Percentiles rank a stretch among this genome's conserved stretches.
These are phyloP conservation scores for Danio tinwini DNA, from an alignment of 2,797 vertebrate genomes.

Conservation along the genomic window DNA sequence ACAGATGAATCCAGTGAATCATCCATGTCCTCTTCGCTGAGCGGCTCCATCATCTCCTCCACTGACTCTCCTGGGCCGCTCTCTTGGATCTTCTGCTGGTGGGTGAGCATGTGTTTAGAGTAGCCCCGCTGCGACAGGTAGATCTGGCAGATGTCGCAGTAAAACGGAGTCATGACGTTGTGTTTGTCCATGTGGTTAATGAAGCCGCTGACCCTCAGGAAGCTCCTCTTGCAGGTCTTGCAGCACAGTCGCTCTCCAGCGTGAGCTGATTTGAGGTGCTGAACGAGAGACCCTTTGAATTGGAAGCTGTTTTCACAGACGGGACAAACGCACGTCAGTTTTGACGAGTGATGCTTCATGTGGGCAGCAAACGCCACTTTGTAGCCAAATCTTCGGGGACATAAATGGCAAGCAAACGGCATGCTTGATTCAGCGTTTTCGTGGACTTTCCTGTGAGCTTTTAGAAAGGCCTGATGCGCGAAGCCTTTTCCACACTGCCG, in stretches of 20 bases:
- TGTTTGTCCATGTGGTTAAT: slow-evolving; percentile 68
- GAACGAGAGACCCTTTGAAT: slow-evolving; percentile 46
- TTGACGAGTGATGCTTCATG: slow-evolving; percentile 61
- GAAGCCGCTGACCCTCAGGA: slow-evolving; percentile 57
- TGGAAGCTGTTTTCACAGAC: slow-evolving; percentile 60
- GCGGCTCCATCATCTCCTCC: not conserved
- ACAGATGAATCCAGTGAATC: not conserved
- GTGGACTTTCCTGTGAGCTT: slow-evolving; percentile 52
- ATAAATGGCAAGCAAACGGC: slow-evolving; percentile 57
- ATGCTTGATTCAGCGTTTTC: slow-evolving; percentile 45
- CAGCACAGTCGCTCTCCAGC: slow-evolving; percentile 62
- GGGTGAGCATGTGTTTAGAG: slow-evolving; percentile 61
- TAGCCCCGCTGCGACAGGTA: slow-evolving; percentile 67
- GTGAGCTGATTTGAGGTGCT: slow-evolving; percentile 64
- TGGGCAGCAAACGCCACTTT: slow-evolving; percentile 64
- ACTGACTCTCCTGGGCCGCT: not conserved
- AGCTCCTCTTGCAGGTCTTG: slow-evolving; percentile 59
- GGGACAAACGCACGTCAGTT: slow-evolving; percentile 58
- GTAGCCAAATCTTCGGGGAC: slow-evolving; percentile 58
- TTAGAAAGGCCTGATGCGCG: slow-evolving; percentile 11
- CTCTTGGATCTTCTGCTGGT: slow-evolving; percentile 50
- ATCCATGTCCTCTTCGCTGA: not conserved
- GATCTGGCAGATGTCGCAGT: slow-evolving; percentile 67
- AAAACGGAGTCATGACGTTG: slow-evolving; percentile 63
- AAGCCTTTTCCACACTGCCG: slow-evolving; percentile 41